Evolutionary conservation across 1,140 invertebrate species (phyloP), one percentile per base, ranked within the genome.

Genomic region (Calliopsis andreniformis): DNA sequence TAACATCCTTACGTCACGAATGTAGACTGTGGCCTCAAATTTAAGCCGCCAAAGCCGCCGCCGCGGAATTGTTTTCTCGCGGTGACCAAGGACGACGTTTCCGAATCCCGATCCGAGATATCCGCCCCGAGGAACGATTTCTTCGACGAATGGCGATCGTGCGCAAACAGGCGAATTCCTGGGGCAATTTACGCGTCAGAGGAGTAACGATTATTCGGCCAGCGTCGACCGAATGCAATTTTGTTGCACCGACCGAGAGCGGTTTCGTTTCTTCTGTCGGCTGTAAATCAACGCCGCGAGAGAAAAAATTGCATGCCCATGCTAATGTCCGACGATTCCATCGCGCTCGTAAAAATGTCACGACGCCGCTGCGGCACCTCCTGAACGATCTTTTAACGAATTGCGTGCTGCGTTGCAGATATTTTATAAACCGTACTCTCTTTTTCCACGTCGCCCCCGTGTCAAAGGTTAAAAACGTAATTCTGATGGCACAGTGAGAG

Each of bases 1-100:
- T 82, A 63, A 68, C 76, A 75, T 80, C 73, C 71, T 87, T 84
- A 79, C 82, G 66, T 80, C 68, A 82, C 76, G 61, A 80, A 85
- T 79, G 75, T 72, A 78, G 79, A 68, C 61, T 76, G 68, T 61
- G 61, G 61, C 75, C 75, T 78, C 23, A 83, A 77, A 86, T 73
- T 82, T 76, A 63, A 73, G 43, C n/a, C 58, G 49, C 49, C 51
- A 58, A 45, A 47, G 32, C 3, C 7, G 30, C 23, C 45, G 45
- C 56, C 32, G 47, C 66, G 49, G 51, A n/a, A 56, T 72, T 45
- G 59, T 73, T 56, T 47, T 25, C 39, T 10, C 20, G 10, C 14
- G 32, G 47, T n/a, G 49, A 43, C 12, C 77, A 79, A 80, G 69
- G 63, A 53, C n/a, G 35, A 18, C 25, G n/a, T 30, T 51, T 20